Base-by-base conservation (phyloP, 2,888 invertebrate genomes). In the Lampropteryx suffumata region DNA sequence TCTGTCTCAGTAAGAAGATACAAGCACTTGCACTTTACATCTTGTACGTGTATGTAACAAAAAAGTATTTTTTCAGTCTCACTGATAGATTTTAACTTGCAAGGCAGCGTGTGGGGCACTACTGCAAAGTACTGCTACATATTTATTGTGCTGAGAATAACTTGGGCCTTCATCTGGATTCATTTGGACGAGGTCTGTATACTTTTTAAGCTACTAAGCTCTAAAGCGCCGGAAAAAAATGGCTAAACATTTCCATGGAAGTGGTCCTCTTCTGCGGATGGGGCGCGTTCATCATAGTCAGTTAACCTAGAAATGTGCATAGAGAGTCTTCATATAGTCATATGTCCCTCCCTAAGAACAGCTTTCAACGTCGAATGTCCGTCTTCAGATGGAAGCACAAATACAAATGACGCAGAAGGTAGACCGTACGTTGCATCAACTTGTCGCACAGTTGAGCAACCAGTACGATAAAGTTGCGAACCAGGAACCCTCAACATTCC, bases 51-150 rank as follows among this genome's bases (percentile, higher is more conserved):
- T 28, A n/a, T 9, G n/a, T n/a, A 11, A 11, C 4, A 32, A 28
- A 11, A 24, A 17, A 9, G 0, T 13, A 8, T 11, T 12, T 34
- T 55, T 60, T 5, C 52, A 85, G 85, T 76, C 73, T 62, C 67
- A 0, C 30, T 77, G 17, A 79, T 73, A 33, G 73, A 79, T 35
- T 71, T 73, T 45, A 76, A 78, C 10, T 55, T 82, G 47, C 78
- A 75, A 28, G 74, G 79, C 47, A 84, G 81, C 47, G 67, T 86
- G 0, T 30, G 79, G 1, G 82, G 77, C 4, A 84, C 81, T 0
- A 69, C 82, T 0, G 53, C 82, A 9, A 82, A 84, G 52, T 81
- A 76, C 33, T 74, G 71, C 46, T 86, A 84, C 58, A 69, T 83
- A 35, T 80, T 76, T 46, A 50, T 76, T 7, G 73, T 84, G 13